Percentiles rank a stretch among this genome's conserved stretches.
Conservation (phyloP, 2,113 vertebrate genomes). For the Pollimyrus isidori region DNA sequence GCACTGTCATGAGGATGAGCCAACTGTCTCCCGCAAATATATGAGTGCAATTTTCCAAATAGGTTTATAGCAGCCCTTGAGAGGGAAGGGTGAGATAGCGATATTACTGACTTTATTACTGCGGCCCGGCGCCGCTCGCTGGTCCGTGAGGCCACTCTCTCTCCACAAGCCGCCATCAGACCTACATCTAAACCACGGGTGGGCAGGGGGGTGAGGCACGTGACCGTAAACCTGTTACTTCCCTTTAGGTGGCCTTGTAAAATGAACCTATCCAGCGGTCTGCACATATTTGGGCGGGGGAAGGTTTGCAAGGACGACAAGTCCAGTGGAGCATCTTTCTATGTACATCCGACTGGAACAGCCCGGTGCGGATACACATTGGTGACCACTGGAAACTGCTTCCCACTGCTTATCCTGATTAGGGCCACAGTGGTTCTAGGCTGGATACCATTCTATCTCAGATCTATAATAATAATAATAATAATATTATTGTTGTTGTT, state of each 20-base stretch:
- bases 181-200: neutral
- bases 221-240: neutral
- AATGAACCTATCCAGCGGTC: neutral
- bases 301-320: neutral
- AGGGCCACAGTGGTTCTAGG: neutral
- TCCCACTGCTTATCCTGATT: neutral
- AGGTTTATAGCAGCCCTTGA: constrained; percentile 69
- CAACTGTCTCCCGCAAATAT: constrained; percentile 61
- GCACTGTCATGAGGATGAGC: constrained; percentile 61
- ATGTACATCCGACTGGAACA: neutral
- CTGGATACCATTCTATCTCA: neutral
- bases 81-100: constrained; percentile 63
- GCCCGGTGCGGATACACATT: neutral
- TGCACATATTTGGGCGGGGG: neutral
- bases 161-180: neutral
- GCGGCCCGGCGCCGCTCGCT: constrained; percentile 52
- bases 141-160: constrained; percentile 29
- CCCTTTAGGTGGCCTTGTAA: neutral
- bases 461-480: neutral
- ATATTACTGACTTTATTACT: constrained; percentile 72
- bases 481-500: neutral
- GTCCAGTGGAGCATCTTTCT: neutral
- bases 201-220: neutral
- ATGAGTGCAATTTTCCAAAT: constrained; percentile 69
- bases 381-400: neutral